Evolutionary conservation across 2,888 invertebrate species (phyloP), one percentile per base, ranked within the genome.

Genomic region (Toxonevra muliebris): DNA sequence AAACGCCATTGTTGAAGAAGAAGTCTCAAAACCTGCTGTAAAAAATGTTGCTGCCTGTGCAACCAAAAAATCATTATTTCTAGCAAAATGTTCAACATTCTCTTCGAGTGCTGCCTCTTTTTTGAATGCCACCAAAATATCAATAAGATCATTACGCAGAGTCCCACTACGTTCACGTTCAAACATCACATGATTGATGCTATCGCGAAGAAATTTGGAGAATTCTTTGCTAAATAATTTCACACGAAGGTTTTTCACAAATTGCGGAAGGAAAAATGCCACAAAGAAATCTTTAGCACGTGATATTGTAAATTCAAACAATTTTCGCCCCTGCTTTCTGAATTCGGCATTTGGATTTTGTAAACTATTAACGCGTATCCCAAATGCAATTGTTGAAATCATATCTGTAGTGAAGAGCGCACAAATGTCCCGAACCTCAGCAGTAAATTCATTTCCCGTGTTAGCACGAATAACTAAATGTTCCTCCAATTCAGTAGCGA

Each of bases 141-240:
- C 88, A 53, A 88, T 84, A 1, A 88, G 81, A 75, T 88, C 88
- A 61, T 86, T 84, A 11, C 87, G 80, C 9, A 78, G 78, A 0
- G 72, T 61, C 4, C 84, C 86, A 5, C 80, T 81, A 12, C 81
- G 75, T 63, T 85, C 82, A 2, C 88, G 80, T 12, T 85, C 80
- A 0, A 76, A 61, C 55, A 88, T 85, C 0, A 86, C 85, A 2
- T 84, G 79, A 68, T 78, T 80, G 2, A 88, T 85, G 0, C 81
- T 78, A 0, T 69, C 69, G 0, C 85, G 77, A 8, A 89, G 63
- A 68, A 87, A 88, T 10, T 74, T 70, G 0, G 79, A 69, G 20
- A 77, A 77, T 11, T 83, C 76, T 7, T 71, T 41, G 0, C 78
- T 62, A 58, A 85, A 85, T 0, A 85, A 41, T 55, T 80, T 84